phyloP scores from a whole-genome alignment of 2,888 invertebrate species.

The Saturnia pavonia region DNA sequence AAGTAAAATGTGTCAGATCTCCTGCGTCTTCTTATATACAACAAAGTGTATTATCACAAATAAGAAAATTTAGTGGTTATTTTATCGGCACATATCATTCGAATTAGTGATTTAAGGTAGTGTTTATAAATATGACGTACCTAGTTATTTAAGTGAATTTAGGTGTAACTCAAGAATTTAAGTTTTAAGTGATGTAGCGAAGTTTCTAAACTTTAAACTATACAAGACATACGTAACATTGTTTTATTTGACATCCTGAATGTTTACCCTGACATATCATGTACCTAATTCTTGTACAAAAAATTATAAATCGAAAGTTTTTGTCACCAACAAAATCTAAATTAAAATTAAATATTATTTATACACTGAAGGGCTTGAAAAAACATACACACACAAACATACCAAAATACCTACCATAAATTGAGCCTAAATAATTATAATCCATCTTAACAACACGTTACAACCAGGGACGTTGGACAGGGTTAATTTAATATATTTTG shows the following conservation, averaged over 20 bases:
- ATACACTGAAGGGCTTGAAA: neutral
- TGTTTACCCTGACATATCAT: neutral
- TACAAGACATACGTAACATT: constrained; percentile 35
- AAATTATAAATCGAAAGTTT: neutral
- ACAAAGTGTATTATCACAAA: constrained; percentile 69
- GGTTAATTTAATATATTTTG: neutral
- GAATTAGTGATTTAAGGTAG: constrained; percentile 69
- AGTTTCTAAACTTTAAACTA: constrained; percentile 74
- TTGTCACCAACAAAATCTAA: neutral
- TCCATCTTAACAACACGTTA: neutral
- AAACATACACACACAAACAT: neutral
- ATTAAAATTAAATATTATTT: neutral
- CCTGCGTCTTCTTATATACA: constrained; percentile 69
- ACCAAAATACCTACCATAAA: neutral
- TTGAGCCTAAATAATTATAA: neutral
- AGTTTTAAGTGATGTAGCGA: constrained; percentile 74
- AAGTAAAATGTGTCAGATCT: constrained; percentile 70
- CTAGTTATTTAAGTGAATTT: constrained; percentile 70
- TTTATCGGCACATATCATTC: constrained; percentile 72
- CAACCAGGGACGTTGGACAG: neutral
- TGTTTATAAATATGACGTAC: constrained; percentile 75
- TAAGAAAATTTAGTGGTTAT: constrained; percentile 69
- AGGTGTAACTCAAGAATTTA: constrained; percentile 78
- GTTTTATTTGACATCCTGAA: constrained; percentile 41
- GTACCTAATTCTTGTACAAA: neutral